Evolutionary conservation across 2,888 invertebrate species (phyloP).

Genomic region (Folsomia manolachei): DNA sequence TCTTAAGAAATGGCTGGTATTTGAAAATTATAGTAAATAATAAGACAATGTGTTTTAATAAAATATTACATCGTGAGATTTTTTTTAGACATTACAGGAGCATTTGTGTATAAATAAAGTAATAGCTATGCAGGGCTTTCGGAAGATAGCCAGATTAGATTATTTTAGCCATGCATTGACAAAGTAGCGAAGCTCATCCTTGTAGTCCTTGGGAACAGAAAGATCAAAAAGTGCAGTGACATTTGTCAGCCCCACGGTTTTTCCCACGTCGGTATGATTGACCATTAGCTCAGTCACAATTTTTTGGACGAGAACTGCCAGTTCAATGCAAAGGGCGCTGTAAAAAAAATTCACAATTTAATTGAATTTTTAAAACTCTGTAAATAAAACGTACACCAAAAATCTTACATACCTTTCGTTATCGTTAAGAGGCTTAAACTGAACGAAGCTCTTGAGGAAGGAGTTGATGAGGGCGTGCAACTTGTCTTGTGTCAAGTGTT

Average conservation of each 20-base stretch:
- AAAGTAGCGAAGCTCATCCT: conserved; percentile 31
- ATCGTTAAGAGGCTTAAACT: conserved; percentile 24
- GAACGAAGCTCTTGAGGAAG: conserved; percentile 24
- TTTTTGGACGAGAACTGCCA: conserved; percentile 37
- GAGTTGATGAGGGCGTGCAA: neutral
- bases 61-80: no score
- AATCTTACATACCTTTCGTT: conserved; percentile 39
- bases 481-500: neutral
- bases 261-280: conserved; percentile 4
- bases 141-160: no score
- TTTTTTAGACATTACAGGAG: no score
- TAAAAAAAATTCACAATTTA: neutral
- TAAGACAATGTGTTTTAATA: no score
- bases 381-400: no score
- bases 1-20: no score
- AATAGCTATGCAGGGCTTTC: no score
- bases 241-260: neutral
- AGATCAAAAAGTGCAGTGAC: conserved; percentile 9
- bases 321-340: conserved; percentile 34
- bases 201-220: conserved; percentile 34
- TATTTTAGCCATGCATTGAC: conserved; percentile 24
- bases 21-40: no score
- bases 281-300: conserved; percentile 28
- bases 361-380: neutral
- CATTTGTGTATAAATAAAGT: no score